phyloP scores from a whole-genome alignment of 2,113 vertebrate species.

The Axis porcinus region DNA sequence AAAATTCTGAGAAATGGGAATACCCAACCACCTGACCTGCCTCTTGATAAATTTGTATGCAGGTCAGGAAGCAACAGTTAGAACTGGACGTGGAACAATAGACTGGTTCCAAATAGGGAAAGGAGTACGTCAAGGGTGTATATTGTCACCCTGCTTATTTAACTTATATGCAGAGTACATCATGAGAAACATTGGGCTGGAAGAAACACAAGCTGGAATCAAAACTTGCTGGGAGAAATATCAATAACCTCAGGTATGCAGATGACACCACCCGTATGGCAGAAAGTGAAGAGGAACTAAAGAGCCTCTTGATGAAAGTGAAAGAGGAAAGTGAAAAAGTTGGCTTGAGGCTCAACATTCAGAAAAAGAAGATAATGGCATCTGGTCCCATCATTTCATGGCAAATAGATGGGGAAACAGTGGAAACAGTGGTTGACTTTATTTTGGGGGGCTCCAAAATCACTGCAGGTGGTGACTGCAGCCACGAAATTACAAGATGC shows the following conservation, averaged over 20 bases:
- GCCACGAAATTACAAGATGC: neutral
- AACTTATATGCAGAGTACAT: neutral
- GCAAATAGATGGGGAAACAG: neutral
- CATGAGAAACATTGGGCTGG: neutral
- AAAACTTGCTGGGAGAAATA: neutral
- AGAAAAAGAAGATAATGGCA: neutral
- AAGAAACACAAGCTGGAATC: neutral
- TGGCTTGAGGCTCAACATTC: neutral
- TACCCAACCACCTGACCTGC: neutral
- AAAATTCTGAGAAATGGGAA: neutral
- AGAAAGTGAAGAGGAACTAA: neutral
- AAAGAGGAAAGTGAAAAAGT: neutral
- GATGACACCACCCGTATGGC: neutral
- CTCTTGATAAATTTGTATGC: neutral
- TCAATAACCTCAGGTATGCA: neutral
- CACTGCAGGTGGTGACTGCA: neutral
- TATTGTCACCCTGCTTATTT: neutral
- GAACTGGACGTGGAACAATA: neutral
- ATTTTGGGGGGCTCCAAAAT: rapidly evolving
- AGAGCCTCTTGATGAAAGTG: neutral
- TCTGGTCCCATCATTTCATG: neutral
- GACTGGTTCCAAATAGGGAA: neutral
- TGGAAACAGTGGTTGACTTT: neutral
- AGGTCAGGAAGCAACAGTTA: neutral
- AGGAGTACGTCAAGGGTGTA: neutral